Evolutionary conservation across 1,140 invertebrate genomes (phyloP).

Genomic region (Apis dorsata): DNA sequence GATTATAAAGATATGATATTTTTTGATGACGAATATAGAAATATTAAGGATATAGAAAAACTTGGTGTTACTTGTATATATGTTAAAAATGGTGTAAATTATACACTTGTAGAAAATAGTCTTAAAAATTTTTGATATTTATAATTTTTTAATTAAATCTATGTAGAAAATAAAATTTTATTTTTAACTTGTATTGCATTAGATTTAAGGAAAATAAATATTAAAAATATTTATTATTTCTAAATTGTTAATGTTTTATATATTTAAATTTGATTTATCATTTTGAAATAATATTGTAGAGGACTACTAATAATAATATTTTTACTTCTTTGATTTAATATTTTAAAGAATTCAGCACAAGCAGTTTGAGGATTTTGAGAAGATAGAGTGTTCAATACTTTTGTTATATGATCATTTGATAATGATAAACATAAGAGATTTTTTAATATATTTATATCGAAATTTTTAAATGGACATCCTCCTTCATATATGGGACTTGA

Average conservation of each 20-base stretch:
- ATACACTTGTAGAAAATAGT: slow-evolving; percentile 78
- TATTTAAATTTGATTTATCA: slow-evolving; percentile 41
- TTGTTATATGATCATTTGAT: slow-evolving; percentile 60
- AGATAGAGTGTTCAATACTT: slow-evolving; percentile 55
- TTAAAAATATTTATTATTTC: background rate
- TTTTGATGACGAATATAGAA: slow-evolving; percentile 85
- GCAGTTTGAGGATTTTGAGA: slow-evolving; percentile 60
- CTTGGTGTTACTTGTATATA: slow-evolving; percentile 82
- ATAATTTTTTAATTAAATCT: background rate
- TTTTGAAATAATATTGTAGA: slow-evolving; percentile 72
- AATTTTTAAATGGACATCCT: slow-evolving; percentile 83
- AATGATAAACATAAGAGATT: slow-evolving; percentile 75
- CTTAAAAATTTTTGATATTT: slow-evolving; percentile 66
- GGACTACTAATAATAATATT: slow-evolving; percentile 67
- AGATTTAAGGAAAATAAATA: background rate
- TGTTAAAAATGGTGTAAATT: slow-evolving; percentile 81
- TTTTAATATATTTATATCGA: slow-evolving; percentile 78
- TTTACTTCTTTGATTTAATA: slow-evolving; percentile 53
- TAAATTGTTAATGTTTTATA: background rate
- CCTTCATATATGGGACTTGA: slow-evolving; percentile 81
- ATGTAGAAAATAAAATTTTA: background rate
- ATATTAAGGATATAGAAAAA: slow-evolving; percentile 82
- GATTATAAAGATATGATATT: slow-evolving; percentile 86
- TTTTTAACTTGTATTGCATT: slow-evolving; percentile 20
- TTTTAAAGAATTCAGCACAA: slow-evolving; percentile 69